These are phyloP conservation scores for Merodon equestris DNA, from an alignment of 2,888 invertebrate species.

Conservation along the genomic window DNA sequence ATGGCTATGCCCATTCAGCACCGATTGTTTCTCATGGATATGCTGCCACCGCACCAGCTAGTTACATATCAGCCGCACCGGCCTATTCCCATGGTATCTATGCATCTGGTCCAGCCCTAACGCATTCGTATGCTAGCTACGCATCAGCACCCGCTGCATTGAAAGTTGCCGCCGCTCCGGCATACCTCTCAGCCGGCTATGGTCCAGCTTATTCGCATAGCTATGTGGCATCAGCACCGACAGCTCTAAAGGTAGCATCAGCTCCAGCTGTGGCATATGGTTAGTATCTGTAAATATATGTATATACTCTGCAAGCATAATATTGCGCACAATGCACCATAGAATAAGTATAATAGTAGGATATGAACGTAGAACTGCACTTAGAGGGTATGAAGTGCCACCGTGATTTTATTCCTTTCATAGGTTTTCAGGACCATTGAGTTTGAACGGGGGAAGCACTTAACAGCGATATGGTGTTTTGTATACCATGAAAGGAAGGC, in stretches of 20 bases:
- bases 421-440: not conserved
- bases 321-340: constrained; percentile 34
- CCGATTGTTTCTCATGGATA: constrained; percentile 50
- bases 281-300: constrained; percentile 53
- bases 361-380: constrained; percentile 14
- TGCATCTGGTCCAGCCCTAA: constrained; percentile 57
- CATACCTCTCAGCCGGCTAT: constrained; percentile 55
- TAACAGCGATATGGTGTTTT: constrained; percentile 2
- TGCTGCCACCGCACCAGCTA: constrained; percentile 65
- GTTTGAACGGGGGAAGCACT: not conserved
- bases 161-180: constrained; percentile 74
- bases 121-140: constrained; percentile 52
- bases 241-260: constrained; percentile 73
- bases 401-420: not conserved
- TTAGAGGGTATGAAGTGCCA: constrained; percentile 9
- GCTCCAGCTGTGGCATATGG: constrained; percentile 72
- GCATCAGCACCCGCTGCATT: constrained; percentile 68
- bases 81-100: constrained; percentile 60
- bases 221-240: constrained; percentile 70
- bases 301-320: constrained; percentile 17
- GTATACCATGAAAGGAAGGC: no score
- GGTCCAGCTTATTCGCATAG: constrained; percentile 73
- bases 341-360: constrained; percentile 3
- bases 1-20: constrained; percentile 56
- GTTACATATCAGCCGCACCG: constrained; percentile 67